Percentiles rank a stretch among this genome's conserved stretches.
Evolutionary conservation across 2,113 vertebrate species (phyloP).

Genomic region (Anser brachyrhynchus): DNA sequence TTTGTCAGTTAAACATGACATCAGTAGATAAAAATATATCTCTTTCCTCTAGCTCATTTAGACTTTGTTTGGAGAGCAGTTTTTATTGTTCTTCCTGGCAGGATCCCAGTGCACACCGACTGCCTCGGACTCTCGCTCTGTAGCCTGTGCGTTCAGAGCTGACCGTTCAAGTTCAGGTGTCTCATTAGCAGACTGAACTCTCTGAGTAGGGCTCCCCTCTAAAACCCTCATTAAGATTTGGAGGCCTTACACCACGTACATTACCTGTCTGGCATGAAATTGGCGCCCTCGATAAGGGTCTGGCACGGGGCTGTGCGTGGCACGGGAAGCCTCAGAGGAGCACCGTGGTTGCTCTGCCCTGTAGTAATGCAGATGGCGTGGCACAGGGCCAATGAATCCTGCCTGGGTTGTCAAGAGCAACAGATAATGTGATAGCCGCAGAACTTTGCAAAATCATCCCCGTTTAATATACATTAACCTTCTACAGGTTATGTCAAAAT

Average conservation of each 20-base stretch:
- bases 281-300: not conserved
- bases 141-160: not conserved
- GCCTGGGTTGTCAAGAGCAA: not conserved
- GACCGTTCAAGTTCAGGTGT: not conserved
- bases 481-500: not conserved
- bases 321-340: not conserved
- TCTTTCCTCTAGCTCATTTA: not conserved
- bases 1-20: not conserved
- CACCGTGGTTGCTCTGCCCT: not conserved
- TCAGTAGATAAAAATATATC: not conserved
- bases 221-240: not conserved
- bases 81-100: not conserved
- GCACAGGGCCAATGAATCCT: not conserved
- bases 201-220: not conserved
- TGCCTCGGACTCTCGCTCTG: not conserved
- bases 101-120: not conserved
- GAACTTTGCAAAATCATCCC: constrained; percentile 6
- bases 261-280: not conserved
- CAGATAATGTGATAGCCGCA: not conserved
- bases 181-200: not conserved
- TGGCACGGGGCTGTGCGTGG: not conserved
- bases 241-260: not conserved
- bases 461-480: constrained; percentile 8
- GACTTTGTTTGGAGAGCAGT: not conserved
- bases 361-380: not conserved